These are phyloP conservation scores for Palythoa heliodiscus DNA, from an alignment of 92 coral and sea anemone genomes.

Conservation along the genomic window DNA sequence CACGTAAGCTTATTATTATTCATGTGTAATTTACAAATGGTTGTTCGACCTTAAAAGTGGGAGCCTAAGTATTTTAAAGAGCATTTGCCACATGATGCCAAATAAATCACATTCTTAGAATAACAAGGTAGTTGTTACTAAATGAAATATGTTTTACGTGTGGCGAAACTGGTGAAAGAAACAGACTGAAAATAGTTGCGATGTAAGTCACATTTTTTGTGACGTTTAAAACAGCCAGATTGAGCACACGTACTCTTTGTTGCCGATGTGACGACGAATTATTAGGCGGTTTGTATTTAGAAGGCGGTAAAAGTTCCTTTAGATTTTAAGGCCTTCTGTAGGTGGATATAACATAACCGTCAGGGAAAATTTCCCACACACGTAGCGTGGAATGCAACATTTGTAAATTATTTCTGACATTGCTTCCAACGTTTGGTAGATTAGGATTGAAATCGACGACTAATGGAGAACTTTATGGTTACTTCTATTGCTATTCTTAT, in stretches of 20 bases:
- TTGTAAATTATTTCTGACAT: slow-evolving; percentile 30
- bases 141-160: slow-evolving; percentile 27
- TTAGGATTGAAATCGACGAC: slow-evolving; percentile 17
- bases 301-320: slow-evolving; percentile 38
- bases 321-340: slow-evolving; percentile 42
- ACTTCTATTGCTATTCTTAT: slow-evolving; percentile 1
- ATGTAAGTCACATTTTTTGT: slow-evolving; percentile 29
- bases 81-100: slow-evolving; percentile 34
- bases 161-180: slow-evolving; percentile 36
- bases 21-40: slow-evolving; percentile 48
- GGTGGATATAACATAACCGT: slow-evolving; percentile 20
- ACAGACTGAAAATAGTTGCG: slow-evolving; percentile 34
- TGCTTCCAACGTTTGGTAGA: slow-evolving; percentile 20
- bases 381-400: slow-evolving; percentile 22
- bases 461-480: slow-evolving; percentile 12
- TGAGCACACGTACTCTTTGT: background rate
- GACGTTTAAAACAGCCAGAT: slow-evolving; percentile 44
- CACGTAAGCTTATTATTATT: slow-evolving; percentile 40
- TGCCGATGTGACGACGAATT: background rate
- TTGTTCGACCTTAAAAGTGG: slow-evolving; percentile 39
- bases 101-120: slow-evolving; percentile 39
- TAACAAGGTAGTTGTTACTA: slow-evolving; percentile 13
- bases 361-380: slow-evolving; percentile 36
- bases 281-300: slow-evolving; percentile 18
- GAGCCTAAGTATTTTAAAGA: slow-evolving; percentile 39